Evolutionary conservation across 2,113 vertebrate species (phyloP).

Genomic region (Leucopsar rothschildi): DNA sequence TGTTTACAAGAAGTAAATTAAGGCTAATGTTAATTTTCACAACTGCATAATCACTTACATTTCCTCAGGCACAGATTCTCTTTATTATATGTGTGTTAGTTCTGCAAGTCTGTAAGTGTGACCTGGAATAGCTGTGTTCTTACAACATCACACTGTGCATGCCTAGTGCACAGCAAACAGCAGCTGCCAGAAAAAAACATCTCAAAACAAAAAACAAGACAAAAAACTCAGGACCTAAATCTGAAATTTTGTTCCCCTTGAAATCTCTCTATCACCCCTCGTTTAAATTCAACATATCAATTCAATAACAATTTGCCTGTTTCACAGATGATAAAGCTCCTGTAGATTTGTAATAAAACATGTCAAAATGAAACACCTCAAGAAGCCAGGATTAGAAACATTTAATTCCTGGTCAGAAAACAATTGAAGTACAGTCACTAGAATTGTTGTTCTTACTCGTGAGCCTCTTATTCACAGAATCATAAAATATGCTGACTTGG

Average conservation of each 20-base stretch:
- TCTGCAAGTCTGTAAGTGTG: not conserved
- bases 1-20: not conserved
- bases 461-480: not conserved
- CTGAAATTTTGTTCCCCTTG: not conserved
- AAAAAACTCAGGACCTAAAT: not conserved
- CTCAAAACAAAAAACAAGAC: not conserved
- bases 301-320: not conserved
- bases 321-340: not conserved
- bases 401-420: not conserved
- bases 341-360: not conserved
- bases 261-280: not conserved
- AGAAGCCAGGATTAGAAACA: not conserved
- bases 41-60: not conserved
- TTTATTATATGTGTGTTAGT: not conserved
- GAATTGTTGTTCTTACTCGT: not conserved
- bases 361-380: not conserved
- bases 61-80: not conserved
- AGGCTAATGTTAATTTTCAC: not conserved
- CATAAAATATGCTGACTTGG: not conserved
- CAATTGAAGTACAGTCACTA: not conserved
- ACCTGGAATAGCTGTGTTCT: not conserved
- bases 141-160: not conserved
- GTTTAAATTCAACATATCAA: not conserved
- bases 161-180: not conserved
- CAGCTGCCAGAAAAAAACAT: not conserved